Conservation (phyloP, 2,888 invertebrate species). For the Gonocerus acuteangulatus region DNA sequence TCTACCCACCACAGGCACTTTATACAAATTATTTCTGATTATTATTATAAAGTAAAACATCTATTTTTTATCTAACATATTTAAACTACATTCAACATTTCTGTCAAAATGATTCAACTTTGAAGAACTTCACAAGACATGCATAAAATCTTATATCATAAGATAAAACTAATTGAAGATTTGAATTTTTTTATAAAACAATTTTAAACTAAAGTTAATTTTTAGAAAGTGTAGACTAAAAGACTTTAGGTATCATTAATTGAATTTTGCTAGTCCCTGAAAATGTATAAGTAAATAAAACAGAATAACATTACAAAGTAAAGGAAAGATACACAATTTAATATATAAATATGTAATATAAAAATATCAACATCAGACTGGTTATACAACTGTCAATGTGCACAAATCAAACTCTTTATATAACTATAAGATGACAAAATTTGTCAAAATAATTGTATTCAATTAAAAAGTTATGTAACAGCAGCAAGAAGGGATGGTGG, state of each 20-base stretch:
- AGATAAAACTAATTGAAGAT: too few relatives aligned
- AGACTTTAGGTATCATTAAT: too few relatives aligned
- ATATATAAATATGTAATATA: conserved; percentile 2
- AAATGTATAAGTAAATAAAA: not conserved
- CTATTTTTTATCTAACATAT: not conserved
- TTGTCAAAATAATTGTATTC: not conserved
- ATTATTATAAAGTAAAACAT: not conserved
- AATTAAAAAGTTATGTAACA: conserved; percentile 34
- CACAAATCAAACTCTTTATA: not conserved
- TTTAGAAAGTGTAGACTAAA: too few relatives aligned
- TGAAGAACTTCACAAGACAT: not conserved
- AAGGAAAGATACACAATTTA: not conserved
- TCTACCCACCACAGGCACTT: not conserved
- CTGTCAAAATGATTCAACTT: too few relatives aligned
- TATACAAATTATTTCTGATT: not conserved
- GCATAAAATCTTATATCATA: not conserved
- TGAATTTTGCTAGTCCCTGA: too few relatives aligned
- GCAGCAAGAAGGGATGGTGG: conserved; percentile 38
- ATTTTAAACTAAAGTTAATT: too few relatives aligned
- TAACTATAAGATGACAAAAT: not conserved
- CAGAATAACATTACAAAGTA: not conserved
- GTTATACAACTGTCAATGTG: conserved; percentile 13
- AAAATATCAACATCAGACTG: conserved; percentile 18
- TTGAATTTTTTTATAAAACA: too few relatives aligned
- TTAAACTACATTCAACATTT: too few relatives aligned